Percentiles rank a stretch among this genome's conserved stretches.
phyloP scores from a whole-genome alignment of 2,888 invertebrate species.

The Sarcophaga carnaria region DNA sequence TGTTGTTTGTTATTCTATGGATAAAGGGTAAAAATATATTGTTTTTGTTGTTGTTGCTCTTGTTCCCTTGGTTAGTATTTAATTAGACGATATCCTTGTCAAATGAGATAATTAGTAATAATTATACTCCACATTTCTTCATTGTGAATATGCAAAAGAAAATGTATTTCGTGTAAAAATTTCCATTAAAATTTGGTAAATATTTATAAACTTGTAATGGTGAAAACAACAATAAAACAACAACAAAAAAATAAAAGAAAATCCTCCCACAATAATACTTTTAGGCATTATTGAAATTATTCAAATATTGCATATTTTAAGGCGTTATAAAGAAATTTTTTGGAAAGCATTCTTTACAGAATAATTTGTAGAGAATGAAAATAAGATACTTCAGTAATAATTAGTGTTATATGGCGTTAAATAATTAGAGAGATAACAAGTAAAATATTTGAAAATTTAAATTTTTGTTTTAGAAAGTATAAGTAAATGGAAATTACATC shows the following conservation, averaged over 20 bases:
- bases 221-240: neutral
- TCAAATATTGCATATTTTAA: constrained; percentile 35
- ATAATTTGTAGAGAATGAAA: neutral
- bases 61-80: constrained; percentile 17
- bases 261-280: constrained; percentile 12
- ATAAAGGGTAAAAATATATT: neutral
- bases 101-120: constrained; percentile 53
- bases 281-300: constrained; percentile 27
- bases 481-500: no score
- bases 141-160: neutral
- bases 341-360: neutral
- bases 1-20: no score
- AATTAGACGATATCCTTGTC: constrained; percentile 44
- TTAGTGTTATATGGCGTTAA: no score
- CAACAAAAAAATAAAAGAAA: neutral
- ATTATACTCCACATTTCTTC: constrained; percentile 15
- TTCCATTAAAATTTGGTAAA: constrained; percentile 10
- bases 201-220: constrained; percentile 15
- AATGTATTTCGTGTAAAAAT: neutral
- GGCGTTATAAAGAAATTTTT: constrained; percentile 11
- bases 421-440: no score
- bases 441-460: no score
- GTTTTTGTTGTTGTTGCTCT: neutral
- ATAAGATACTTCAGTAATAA: neutral
- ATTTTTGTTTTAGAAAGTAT: no score